These are phyloP conservation scores for Drosophila nigricruria DNA, from an alignment of 2,888 invertebrate species.

Conservation along the genomic window DNA sequence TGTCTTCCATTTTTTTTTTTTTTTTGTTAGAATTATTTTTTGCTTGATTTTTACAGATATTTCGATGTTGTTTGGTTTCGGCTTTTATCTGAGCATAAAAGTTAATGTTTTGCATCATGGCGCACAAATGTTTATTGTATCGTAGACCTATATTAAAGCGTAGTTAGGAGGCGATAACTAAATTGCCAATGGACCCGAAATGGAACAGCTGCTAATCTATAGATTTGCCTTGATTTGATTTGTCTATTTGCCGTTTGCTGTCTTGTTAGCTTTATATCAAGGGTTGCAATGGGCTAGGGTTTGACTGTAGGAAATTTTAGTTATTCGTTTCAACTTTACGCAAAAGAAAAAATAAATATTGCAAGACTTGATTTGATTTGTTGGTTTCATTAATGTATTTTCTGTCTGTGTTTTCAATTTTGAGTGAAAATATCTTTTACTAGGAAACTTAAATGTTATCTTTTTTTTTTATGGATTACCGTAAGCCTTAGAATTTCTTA, in stretches of 20 bases:
- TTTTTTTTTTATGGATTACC: not conserved
- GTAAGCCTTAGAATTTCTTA: not conserved
- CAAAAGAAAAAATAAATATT: not conserved
- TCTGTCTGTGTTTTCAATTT: too few relatives aligned
- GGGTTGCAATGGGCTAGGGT: not conserved
- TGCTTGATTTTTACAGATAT: slow-evolving; percentile 65
- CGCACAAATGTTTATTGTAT: slow-evolving; percentile 66
- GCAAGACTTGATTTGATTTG: too few relatives aligned
- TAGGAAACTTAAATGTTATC: too few relatives aligned
- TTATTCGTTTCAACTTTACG: not conserved
- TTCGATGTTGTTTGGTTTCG: slow-evolving; percentile 34
- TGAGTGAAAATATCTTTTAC: too few relatives aligned
- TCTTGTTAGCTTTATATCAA: slow-evolving; percentile 6
- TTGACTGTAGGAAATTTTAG: not conserved
- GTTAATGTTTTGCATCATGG: slow-evolving; percentile 67
- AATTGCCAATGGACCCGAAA: slow-evolving; percentile 29
- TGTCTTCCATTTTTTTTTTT: slow-evolving; percentile 9
- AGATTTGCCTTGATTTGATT: slow-evolving; percentile 69
- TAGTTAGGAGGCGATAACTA: slow-evolving; percentile 66
- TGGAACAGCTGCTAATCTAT: slow-evolving; percentile 67
- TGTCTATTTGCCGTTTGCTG: slow-evolving; percentile 53
- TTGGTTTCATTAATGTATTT: not conserved
- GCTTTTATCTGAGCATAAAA: slow-evolving; percentile 74
- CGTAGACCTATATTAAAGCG: slow-evolving; percentile 72
- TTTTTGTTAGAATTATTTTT: slow-evolving; percentile 14